Evolutionary conservation across 2,113 vertebrate genomes (phyloP).

Genomic region (Todiramphus chloris): DNA sequence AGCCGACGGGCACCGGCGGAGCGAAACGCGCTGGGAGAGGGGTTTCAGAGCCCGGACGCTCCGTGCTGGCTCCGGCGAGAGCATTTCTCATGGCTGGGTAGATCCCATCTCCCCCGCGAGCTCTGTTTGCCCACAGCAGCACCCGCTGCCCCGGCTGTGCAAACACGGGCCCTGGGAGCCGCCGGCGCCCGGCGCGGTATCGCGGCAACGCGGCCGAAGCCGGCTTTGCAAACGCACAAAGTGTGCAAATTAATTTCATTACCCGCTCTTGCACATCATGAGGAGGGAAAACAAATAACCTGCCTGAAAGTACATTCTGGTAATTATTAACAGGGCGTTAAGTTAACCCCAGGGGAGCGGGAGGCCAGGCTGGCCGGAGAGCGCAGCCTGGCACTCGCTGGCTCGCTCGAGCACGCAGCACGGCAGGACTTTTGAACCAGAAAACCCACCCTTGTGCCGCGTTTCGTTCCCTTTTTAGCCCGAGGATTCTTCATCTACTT

Average conservation of each 20-base stretch:
- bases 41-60: neutral
- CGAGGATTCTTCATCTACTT: neutral
- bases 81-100: neutral
- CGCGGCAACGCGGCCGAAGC: conserved; percentile 80
- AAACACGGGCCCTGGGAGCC: conserved; percentile 71
- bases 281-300: conserved; percentile 75
- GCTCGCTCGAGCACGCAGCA: neutral
- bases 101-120: neutral
- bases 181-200: conserved; percentile 74
- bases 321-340: conserved; percentile 44
- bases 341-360: neutral
- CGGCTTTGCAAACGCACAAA: conserved; percentile 75
- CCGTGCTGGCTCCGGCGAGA: neutral
- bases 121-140: conserved; percentile 6
- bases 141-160: conserved; percentile 50
- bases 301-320: conserved; percentile 55
- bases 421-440: accelerated
- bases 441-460: neutral
- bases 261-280: conserved; percentile 70
- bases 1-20: neutral
- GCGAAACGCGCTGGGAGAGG: neutral
- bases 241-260: conserved; percentile 84
- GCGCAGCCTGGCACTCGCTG: neutral
- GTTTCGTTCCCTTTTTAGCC: neutral
- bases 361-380: neutral